Evolutionary conservation across 2,797 vertebrate species (phyloP), one percentile per base, ranked within the genome.

Genomic region (Halcyon chelicuti): DNA sequence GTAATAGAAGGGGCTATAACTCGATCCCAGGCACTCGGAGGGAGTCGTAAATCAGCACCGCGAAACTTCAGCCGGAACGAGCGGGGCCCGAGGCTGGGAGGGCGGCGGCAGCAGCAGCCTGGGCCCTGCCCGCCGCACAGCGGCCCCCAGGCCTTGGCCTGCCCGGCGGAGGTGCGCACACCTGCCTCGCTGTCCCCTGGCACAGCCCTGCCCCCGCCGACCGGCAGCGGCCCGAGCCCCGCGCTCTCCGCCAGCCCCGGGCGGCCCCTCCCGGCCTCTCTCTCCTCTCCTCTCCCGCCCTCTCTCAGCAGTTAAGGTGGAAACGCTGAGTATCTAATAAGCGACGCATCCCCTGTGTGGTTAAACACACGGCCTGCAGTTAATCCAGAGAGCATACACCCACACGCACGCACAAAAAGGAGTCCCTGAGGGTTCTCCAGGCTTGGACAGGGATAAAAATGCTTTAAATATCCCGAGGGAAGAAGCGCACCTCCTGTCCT

Each of bases 1-100:
- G 90, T 78, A 94, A 95, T 49, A 75, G 77, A 88, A 72, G 82
- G 81, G 23, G 12, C 76, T 73, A 46, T 67, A 93, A 95, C 79
- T 94, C 93, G 74, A 85, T 85, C 93, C 22, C 67, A 78, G 66
- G 88, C 78, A 35, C 79, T 93, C 1, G 2, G 8, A 40, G 57
- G 37, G 73, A 54, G 74, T 72, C 0, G 6, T 96, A 96, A 97
- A 96, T 97, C 95, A 94, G 9, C 0, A 0, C 1, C 14, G 77
- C 4, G 5, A 81, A 52, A 60, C 46, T 51, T 46, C 10, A 33
- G 52, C 19, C 0, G 0, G 63, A 65, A 90, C 51, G 61, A 68
- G 35, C 0, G 1, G 40, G n/a, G 26, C 29, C 29, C 0, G 19
- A 81, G 28, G 61, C 44, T 4, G 54, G 31, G 26, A 86, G 39